Percentiles rank a stretch among this genome's conserved stretches.
Evolutionary conservation across 2,888 invertebrate genomes (phyloP).

Genomic region (Ischnura elegans): DNA sequence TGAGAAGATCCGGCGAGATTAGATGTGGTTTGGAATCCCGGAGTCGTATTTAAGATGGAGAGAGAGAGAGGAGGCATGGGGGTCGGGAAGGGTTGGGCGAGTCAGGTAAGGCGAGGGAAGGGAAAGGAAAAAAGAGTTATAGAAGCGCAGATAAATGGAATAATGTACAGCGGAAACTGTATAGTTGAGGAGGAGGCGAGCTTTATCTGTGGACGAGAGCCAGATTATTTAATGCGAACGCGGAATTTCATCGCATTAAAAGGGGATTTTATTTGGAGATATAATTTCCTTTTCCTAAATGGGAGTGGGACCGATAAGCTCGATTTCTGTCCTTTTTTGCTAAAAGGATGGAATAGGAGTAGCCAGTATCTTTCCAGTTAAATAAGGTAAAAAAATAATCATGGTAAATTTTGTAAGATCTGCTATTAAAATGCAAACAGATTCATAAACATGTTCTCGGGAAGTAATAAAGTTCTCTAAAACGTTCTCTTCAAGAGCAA

Average conservation of each 20-base stretch:
- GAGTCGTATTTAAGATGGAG: slow-evolving; percentile 58
- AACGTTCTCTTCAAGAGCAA: too few relatives aligned
- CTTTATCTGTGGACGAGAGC: slow-evolving; percentile 32
- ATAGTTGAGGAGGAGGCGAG: slow-evolving; percentile 14
- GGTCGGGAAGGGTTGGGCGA: too few relatives aligned
- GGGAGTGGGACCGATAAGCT: neutral
- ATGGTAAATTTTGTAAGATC: neutral
- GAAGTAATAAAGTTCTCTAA: too few relatives aligned
- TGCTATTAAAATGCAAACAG: neutral
- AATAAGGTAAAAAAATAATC: neutral
- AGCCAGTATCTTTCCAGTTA: neutral
- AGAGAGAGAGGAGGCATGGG: neutral
- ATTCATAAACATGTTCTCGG: neutral
- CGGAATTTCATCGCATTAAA: slow-evolving; percentile 48
- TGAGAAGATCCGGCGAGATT: slow-evolving; percentile 48
- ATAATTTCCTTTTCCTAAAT: neutral
- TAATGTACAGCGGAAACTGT: slow-evolving; percentile 30
- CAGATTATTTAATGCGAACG: slow-evolving; percentile 37
- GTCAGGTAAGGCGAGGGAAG: neutral
- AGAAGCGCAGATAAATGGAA: slow-evolving; percentile 50
- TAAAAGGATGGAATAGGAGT: neutral
- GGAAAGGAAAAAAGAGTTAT: slow-evolving; percentile 43
- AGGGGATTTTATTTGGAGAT: slow-evolving; percentile 6
- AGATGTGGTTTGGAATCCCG: slow-evolving; percentile 44
- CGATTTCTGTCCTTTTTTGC: neutral